Base-by-base conservation (phyloP, 1,140 invertebrate genomes). In the Neuroterus valhalla region DNA sequence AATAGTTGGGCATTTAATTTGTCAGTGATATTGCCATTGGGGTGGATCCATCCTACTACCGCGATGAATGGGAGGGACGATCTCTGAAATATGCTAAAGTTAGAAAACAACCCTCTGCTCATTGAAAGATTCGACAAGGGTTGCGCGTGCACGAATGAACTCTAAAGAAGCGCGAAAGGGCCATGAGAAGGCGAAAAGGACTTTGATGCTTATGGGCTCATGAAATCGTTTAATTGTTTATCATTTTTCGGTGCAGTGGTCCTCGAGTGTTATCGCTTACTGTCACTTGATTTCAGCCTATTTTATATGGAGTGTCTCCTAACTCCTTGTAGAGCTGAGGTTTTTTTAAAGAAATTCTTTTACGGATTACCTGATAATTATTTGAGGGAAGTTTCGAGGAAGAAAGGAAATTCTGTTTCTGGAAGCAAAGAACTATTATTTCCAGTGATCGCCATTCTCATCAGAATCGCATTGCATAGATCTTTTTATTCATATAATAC, bases 1-100 rank as follows among this genome's bases (percentile, higher is more conserved):
- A 87, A 86, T 87, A 86, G 85, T 76, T 68, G 76, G 69, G 81
- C 84, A 86, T 87, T 86, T 85, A 87, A 87, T 85, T 87, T 84
- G 84, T 86, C 85, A 84, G 83, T 82, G 83, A 86, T 87, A 87
- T 87, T 85, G 74, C 77, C 50, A 76, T 50, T 76, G 66, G 82
- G 80, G 78, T 83, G 77, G 45, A 23, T 12, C 66, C 42, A 23
- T 12, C 66, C 42, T 5, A 0, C 15, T 3, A 19, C 17, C 46
- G 14, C 1, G 10, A 76, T 83, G 66, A 75, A 84, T 62, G 72
- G 74, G 72, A 66, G 72, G 66, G 71, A 62, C 52, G 52, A 78
- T 76, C 73, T 46, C 73, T 72, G 78, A 85, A 84, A 84, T 81
- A 84, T 84, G 72, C 78, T 62, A 26, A 84, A 83, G 72, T 76